Evolutionary conservation across 1,140 invertebrate genomes (phyloP), one percentile per base, ranked within the genome.

Genomic region (Papilio glaucus): DNA sequence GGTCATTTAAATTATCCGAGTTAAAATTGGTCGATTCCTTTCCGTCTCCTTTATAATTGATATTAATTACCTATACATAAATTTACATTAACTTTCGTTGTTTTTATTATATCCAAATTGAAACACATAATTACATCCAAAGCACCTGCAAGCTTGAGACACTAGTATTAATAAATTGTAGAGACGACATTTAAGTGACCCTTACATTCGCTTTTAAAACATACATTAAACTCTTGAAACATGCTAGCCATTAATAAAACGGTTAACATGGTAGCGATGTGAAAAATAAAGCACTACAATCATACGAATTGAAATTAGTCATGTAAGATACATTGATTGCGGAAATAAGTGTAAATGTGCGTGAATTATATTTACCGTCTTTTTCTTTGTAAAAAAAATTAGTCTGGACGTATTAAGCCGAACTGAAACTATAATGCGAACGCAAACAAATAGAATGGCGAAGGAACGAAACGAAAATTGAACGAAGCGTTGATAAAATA

Each of bases 401-500:
- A 33, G 37, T 39, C 62, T 37, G 10, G 12, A 39, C 62, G 45
- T 29, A 69, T 49, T 69, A 69, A 69, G 75, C 74, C 71, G 76
- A 72, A 82, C 72, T 79, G 77, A 83, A 85, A 75, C 81, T 81
- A 82, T 83, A 87, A 83, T 76, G 72, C 80, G 78, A 87, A 90
- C 76, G 79, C 82, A 85, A 90, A 86, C 85, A 90, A 90, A 91
- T 85, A 85, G 80, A 84, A 85, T 80, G 57, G 78, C 83, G 81
- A 85, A 78, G 81, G 81, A 89, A 85, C 86, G 87, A 82, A 84
- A 89, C 80, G 90, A 89, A 90, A 90, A 92, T 92, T 92, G 87
- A 90, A 90, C 86, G 86, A 82, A 89, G 86, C 88, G 88, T 87
- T 91, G 90, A 91, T 89, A 86, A 90, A 92, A 92, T 91, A 92